Conservation (phyloP, 2,888 invertebrate genomes). For the Litoditis marina region DNA sequence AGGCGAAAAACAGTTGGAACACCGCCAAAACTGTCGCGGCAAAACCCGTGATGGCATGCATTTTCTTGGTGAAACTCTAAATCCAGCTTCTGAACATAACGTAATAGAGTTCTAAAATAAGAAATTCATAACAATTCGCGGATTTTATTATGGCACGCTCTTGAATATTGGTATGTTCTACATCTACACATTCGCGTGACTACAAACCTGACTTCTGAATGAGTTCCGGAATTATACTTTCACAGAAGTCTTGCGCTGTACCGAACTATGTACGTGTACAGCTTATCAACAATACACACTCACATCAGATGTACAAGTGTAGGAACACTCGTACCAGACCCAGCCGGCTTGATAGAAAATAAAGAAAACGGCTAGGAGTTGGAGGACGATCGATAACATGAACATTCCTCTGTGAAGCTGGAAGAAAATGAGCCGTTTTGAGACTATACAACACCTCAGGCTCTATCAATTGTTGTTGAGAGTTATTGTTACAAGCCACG, state of each 20-base stretch:
- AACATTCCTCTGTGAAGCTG: constrained; percentile 46
- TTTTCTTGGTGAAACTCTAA: constrained; percentile 33
- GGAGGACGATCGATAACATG: constrained; percentile 33
- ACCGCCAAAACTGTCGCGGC: constrained; percentile 38
- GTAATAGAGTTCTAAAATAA: too few species aligned
- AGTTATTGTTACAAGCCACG: too few species aligned
- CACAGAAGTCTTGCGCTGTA: background rate
- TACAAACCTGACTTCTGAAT: too few species aligned
- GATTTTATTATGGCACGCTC: too few species aligned
- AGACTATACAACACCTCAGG: background rate
- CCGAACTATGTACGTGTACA: too few species aligned
- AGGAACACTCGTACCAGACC: constrained; percentile 51
- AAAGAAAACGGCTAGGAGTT: constrained; percentile 38
- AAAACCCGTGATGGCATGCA: constrained; percentile 32
- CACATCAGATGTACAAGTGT: constrained; percentile 42
- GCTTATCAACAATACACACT: too few species aligned
- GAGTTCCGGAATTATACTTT: too few species aligned
- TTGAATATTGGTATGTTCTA: too few species aligned
- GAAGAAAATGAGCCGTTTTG: background rate
- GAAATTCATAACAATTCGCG: too few species aligned
- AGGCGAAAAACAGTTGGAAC: constrained; percentile 36
- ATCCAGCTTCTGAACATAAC: too few species aligned
- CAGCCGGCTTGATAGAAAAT: constrained; percentile 50
- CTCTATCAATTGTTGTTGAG: too few species aligned
- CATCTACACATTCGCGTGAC: too few species aligned